These are phyloP conservation scores for Euclidia mi DNA, from an alignment of 2,888 invertebrate species.

Conservation along the genomic window DNA sequence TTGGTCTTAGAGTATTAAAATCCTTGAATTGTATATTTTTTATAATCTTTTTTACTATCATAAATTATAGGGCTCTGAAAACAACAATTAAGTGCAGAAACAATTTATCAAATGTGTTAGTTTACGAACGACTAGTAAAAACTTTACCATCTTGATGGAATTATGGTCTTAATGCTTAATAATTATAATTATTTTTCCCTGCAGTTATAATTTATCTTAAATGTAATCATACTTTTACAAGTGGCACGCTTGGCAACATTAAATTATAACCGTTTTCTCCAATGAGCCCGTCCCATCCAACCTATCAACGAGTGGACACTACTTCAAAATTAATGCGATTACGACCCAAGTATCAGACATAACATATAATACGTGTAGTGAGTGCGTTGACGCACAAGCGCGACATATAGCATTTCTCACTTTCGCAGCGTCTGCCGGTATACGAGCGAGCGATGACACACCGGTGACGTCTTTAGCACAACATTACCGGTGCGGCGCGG, in stretches of 20 bases:
- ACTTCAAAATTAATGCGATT: no score
- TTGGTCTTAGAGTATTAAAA: conserved; percentile 30
- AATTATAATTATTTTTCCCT: no score
- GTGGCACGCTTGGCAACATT: no score
- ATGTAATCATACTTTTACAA: no score
- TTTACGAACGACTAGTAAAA: conserved; percentile 13
- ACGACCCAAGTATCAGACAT: no score
- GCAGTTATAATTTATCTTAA: no score
- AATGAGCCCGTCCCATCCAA: no score
- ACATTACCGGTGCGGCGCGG: conserved; percentile 20
- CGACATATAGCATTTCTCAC: conserved; percentile 18
- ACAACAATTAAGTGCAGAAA: conserved; percentile 17
- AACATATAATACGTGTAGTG: no score
- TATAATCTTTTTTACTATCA: conserved; percentile 30
- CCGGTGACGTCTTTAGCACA: conserved; percentile 26
- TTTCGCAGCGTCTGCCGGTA: conserved; percentile 24
- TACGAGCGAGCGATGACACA: conserved; percentile 30
- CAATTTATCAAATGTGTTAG: conserved; percentile 23
- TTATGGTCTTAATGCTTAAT: not conserved
- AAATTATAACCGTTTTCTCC: no score
- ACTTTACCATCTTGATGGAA: not conserved
- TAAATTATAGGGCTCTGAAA: conserved; percentile 20
- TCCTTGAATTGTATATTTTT: conserved; percentile 29
- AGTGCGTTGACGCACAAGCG: not conserved
- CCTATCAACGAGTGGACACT: no score